phyloP scores from a whole-genome alignment of 2,113 vertebrate genomes.

The Bucco capensis region DNA sequence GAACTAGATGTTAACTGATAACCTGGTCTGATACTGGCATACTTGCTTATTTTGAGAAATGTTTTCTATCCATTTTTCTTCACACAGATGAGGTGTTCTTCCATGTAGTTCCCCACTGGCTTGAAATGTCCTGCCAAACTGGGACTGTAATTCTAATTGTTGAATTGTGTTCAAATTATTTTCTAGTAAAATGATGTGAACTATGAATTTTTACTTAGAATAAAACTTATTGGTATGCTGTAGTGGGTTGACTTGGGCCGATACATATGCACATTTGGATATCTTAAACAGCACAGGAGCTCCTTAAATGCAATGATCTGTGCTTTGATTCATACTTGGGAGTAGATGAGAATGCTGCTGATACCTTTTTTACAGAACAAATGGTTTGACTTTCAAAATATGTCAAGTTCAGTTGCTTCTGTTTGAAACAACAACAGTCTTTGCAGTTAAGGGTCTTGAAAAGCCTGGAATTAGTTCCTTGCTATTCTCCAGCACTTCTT shows the following conservation, averaged over 20 bases:
- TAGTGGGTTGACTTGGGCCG: too few relatives aligned
- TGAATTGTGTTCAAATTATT: neutral
- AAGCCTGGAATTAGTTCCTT: neutral
- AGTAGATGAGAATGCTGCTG: neutral
- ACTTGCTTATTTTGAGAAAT: neutral
- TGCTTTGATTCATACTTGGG: neutral
- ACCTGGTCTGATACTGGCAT: neutral
- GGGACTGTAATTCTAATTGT: neutral
- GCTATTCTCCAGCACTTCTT: constrained; percentile 16
- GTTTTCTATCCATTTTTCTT: neutral
- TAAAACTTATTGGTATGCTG: neutral
- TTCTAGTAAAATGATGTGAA: neutral
- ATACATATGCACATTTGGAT: neutral
- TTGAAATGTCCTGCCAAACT: neutral
- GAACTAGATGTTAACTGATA: neutral
- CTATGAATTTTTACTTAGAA: neutral
- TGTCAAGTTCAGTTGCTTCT: neutral
- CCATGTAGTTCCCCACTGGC: neutral
- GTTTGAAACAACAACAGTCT: constrained; percentile 5
- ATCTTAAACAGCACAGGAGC: neutral
- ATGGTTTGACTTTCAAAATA: constrained; percentile 18
- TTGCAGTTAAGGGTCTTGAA: neutral
- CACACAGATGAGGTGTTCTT: neutral
- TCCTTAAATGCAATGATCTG: neutral
- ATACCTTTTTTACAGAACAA: neutral